Evolutionary conservation across 37 sponge, comb jelly and placozoan species (phyloP).

Genomic region (Chondrosia reniformis): DNA sequence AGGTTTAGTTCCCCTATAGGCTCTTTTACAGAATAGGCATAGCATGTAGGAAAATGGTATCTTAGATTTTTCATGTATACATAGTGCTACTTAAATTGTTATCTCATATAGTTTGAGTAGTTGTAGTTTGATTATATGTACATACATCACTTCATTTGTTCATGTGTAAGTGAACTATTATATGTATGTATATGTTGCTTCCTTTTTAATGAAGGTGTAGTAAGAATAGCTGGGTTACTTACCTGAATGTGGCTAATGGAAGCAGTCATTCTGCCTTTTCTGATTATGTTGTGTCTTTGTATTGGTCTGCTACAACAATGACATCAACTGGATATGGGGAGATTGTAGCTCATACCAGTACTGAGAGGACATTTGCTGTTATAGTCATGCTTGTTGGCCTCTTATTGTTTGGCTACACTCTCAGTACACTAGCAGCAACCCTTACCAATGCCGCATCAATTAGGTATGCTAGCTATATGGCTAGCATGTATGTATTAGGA

Average conservation of each 20-base stretch:
- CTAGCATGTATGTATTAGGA: background rate
- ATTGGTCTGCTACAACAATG: conserved; percentile 70
- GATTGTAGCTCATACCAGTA: conserved; percentile 47
- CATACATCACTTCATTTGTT: too few relatives aligned
- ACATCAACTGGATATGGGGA: conserved; percentile 88
- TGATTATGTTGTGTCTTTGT: conserved; percentile 73
- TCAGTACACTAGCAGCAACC: conserved; percentile 64
- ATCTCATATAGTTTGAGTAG: too few relatives aligned
- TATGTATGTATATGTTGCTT: background rate
- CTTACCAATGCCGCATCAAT: conserved; percentile 53
- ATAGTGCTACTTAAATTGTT: too few relatives aligned
- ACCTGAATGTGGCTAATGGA: conserved; percentile 28
- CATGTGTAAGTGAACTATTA: background rate
- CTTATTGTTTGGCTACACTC: conserved; percentile 70
- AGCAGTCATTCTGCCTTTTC: conserved; percentile 35
- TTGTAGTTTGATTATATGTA: too few relatives aligned
- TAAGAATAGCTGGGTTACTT: conserved; percentile 48
- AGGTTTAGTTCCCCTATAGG: too few relatives aligned
- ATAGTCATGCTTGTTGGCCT: conserved; percentile 56
- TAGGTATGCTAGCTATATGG: conserved; percentile 13
- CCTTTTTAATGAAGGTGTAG: conserved; percentile 26
- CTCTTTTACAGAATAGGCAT: too few relatives aligned
- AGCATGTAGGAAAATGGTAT: too few relatives aligned
- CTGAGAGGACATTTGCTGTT: conserved; percentile 55
- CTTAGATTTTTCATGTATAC: too few relatives aligned